phyloP scores from a whole-genome alignment of 2,113 vertebrate species.

The Aptenodytes forsteri region DNA sequence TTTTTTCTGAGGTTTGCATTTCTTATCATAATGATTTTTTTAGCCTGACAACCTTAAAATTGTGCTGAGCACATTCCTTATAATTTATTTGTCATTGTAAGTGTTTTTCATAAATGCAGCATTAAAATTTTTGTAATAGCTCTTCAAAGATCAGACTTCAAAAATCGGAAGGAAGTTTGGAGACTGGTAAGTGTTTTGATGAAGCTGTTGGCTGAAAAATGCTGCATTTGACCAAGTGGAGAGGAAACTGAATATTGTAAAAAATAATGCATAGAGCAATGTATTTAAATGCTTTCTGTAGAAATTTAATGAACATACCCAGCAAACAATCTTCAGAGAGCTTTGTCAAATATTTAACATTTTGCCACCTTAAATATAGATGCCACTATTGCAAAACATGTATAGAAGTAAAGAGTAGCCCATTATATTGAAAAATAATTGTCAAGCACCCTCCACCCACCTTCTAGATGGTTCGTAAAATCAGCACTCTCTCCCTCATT shows the following conservation, averaged over 20 bases:
- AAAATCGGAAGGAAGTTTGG: not conserved
- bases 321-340: not conserved
- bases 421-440: not conserved
- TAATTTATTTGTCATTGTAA: not conserved
- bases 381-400: not conserved
- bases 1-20: not conserved
- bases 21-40: not conserved
- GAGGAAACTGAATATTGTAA: not conserved
- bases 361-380: not conserved
- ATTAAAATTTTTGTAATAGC: not conserved
- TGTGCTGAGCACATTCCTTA: not conserved
- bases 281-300: not conserved
- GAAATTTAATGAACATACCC: not conserved
- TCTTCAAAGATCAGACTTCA: not conserved
- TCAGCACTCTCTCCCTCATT: not conserved
- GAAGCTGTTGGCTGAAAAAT: not conserved
- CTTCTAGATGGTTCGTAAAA: not conserved
- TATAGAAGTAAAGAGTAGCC: not conserved
- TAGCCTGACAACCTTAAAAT: not conserved
- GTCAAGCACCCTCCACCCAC: not conserved
- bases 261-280: not conserved
- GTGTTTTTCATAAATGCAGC: not conserved
- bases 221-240: not conserved
- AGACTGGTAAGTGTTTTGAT: not conserved
- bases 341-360: not conserved